Base-by-base conservation (phyloP, 2,797 vertebrate species). In the Anabas testudineus region DNA sequence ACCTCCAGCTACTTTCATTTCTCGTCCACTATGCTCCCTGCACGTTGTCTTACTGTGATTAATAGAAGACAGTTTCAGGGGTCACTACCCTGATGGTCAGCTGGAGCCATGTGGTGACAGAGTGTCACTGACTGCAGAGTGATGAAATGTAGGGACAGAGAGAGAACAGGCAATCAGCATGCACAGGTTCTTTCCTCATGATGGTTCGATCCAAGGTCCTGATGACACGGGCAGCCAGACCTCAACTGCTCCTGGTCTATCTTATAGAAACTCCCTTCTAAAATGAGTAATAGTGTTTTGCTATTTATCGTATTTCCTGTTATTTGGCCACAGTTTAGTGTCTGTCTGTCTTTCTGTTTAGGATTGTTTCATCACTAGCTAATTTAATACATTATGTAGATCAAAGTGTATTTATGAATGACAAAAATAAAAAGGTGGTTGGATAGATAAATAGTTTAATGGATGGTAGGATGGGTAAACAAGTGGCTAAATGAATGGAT, bases 21-120 rank as follows among this genome's bases (percentile, higher is more conserved):
- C 62, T 82, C 15, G 45, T 57, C 69, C 72, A 68, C 39, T 10
- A 13, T 42, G 61, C 64, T 67, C 62, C 51, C 71, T 36, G 24
- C 0, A 14, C 42, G 61, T 65, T 19, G 67, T 71, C 75, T 67
- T 26, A 60, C 61, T 75, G 48, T 88, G 85, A 89, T 83, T 81
- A 83, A 89, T 86, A 83, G 60, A 48, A 30, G 53, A 54, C 21
- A 42, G 70, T 80, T 82, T 79, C 73, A 81, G 71, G 79, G 82
- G 80, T 88, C 84, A 75, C 26, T 60, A 48, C 58, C 30, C 57
- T 52, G 72, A 67, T 34, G 60, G 67, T 83, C 67, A 73, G 54
- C 65, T 71, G 68, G 60, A 74, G 71, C 66, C 26, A 24, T 70
- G 77, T 12, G 67, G 57, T 57, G 72, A 79, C 68, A 43, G 63